Evolutionary conservation across 1,140 invertebrate genomes (phyloP), one percentile per base, ranked within the genome.

Genomic region (Brevipalpus yothersi): DNA sequence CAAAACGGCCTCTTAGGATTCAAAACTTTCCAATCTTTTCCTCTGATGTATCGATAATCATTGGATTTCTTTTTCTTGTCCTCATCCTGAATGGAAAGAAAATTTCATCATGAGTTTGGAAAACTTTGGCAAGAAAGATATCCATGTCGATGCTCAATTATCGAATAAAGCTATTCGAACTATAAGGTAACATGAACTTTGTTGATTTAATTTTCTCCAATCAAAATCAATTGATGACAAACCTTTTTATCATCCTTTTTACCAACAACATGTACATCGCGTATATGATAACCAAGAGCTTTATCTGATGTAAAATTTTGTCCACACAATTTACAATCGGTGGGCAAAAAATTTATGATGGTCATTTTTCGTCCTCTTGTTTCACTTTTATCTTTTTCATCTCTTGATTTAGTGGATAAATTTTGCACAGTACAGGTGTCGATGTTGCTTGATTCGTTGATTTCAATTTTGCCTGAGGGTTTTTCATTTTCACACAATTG

Each of bases 1-100:
- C 70, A 69, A 63, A 70, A 73, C 12, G 73, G 74, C 17, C 60
- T 12, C 41, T 57, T 51, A 13, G 56, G 54, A 51, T 58, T 58
- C 23, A 41, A 31, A 39, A 55, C 53, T 55, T 55, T 55, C 53
- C 53, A 55, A 41, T 51, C 49, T 51, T 51, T 51, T 10, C 49
- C 49, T 8, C 49, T 8, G 2, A 51, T 15, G 17, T 51, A 51
- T 10, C 21, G 49, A 51, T 51, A 51, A 17, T 51, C 49, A 19
- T 17, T 51, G n/a, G 49, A 4, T 8, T 51, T 51, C 49, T 51
- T 51, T 51, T 51, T 51, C 12, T 51, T 51, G 1, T 10, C 49
- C 17, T 51, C 49, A 51, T 19, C 49, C 49, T 51, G 2, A 31
- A 31, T 31, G 31, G 5, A 31, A 31, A 31, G 2, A 31, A 31